These are phyloP conservation scores for Carposina sasakii DNA, from an alignment of 1,140 invertebrate species.

Conservation along the genomic window DNA sequence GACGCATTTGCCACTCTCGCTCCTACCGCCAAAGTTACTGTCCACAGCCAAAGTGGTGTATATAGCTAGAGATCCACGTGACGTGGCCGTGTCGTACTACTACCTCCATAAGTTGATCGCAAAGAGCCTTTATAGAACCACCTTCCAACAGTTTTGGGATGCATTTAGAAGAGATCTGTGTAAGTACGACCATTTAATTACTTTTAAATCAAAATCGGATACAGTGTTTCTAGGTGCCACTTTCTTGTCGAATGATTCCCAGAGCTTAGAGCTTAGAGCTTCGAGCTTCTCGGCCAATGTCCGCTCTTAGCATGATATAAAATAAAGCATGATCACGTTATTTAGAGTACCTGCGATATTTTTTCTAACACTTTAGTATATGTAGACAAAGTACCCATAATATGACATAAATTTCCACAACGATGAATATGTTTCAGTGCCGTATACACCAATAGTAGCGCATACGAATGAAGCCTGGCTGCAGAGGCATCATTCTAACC, in stretches of 20 bases:
- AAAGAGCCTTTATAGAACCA: slow-evolving; percentile 77
- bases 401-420: not conserved
- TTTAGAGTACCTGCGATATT: too few species aligned
- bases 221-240: too few species aligned
- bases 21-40: slow-evolving; percentile 40
- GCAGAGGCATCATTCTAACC: slow-evolving; percentile 75
- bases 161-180: slow-evolving; percentile 82
- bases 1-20: slow-evolving; percentile 43
- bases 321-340: too few species aligned
- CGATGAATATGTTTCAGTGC: slow-evolving; percentile 61
- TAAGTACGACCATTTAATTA: slow-evolving; percentile 46
- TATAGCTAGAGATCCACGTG: slow-evolving; percentile 86
- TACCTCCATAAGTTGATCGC: slow-evolving; percentile 81
- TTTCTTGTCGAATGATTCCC: too few species aligned
- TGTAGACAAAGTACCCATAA: not conserved
- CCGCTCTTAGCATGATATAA: too few species aligned
- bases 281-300: too few species aligned
- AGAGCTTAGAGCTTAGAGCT: too few species aligned
- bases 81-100: slow-evolving; percentile 87
- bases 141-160: slow-evolving; percentile 82
- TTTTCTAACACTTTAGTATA: too few species aligned
- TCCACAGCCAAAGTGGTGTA: slow-evolving; percentile 76
- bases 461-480: slow-evolving; percentile 82
- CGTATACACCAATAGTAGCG: slow-evolving; percentile 80
- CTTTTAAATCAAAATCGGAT: not conserved